Evolutionary conservation across 2,113 vertebrate species (phyloP), one percentile per base, ranked within the genome.

Genomic region (Cyanistes caeruleus): DNA sequence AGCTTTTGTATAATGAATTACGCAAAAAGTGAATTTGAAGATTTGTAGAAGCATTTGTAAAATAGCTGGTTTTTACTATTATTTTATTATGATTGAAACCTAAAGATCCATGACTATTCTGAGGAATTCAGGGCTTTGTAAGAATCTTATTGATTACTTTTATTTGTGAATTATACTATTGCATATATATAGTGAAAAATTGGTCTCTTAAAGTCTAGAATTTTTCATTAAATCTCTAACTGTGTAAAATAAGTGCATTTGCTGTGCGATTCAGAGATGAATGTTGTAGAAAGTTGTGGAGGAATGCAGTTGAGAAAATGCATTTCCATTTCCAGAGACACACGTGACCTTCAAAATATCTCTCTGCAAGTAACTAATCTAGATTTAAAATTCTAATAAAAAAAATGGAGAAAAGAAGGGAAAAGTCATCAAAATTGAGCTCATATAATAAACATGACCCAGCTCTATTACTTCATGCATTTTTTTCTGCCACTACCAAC

Each of bases 261-360:
- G 3, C 6, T 76, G 11, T 51, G 33, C 69, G n/a, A 60, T 53
- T 69, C 25, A 67, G 19, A 52, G 53, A 68, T 41, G 6, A 92
- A 87, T 11, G 59, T 17, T 17, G 22, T 35, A 59, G 59, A 49
- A 51, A 70, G 33, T 55, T 91, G 30, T 37, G n/a, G 27, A 83
- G 15, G 6, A 91, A 78, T 48, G 52, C 5, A 21, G 13, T 28
- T 85, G 19, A 55, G n/a, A 72, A 82, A 83, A 11, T 39, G 39
- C 39, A 39, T 39, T 39, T 11, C 2, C 20, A 62, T 35, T 31
- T 20, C 15, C 20, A 44, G 11, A 5, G 1, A 33, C 8, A 35
- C 3, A 14, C 0, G 0, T 23, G 37, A 46, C 11, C 16, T 49
- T 70, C 35, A 80, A 31, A 84, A 43, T 6, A 64, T 55, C 25